These are phyloP conservation scores for Nixonia krombeini DNA, from an alignment of 1,140 invertebrate species.

Conservation along the genomic window DNA sequence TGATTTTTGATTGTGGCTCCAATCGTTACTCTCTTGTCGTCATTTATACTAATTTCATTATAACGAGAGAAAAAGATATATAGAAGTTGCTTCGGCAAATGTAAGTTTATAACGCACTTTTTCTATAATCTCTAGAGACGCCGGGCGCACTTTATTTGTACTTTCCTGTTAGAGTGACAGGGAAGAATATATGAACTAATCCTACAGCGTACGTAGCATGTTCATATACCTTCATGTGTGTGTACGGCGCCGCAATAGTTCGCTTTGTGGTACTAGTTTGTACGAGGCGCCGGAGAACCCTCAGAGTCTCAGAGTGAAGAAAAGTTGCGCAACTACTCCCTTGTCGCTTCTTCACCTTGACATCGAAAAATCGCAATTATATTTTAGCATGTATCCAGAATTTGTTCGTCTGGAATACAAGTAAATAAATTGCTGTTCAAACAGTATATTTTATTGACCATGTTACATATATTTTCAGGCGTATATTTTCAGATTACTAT, in stretches of 20 bases:
- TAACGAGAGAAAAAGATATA: constrained; percentile 21
- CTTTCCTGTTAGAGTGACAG: constrained; percentile 36
- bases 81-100: constrained; percentile 8
- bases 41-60: constrained; percentile 30
- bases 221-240: neutral
- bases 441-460: neutral
- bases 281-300: constrained; percentile 4
- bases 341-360: constrained; percentile 32
- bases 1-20: neutral
- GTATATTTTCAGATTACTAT: too few relatives aligned
- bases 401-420: neutral
- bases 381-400: constrained; percentile 1
- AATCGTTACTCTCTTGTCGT: constrained; percentile 17
- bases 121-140: constrained; percentile 31
- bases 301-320: constrained; percentile 8
- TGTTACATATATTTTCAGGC: too few relatives aligned
- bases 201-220: constrained; percentile 10
- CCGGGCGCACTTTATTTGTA: constrained; percentile 35
- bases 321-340: constrained; percentile 29
- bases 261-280: constrained; percentile 13
- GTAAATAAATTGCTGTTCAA: neutral
- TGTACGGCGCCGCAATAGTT: constrained; percentile 4
- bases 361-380: constrained; percentile 37
- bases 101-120: constrained; percentile 33
- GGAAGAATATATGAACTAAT: constrained; percentile 44